phyloP scores from a whole-genome alignment of 2,888 invertebrate genomes.

The Drosophila hamatofila region DNA sequence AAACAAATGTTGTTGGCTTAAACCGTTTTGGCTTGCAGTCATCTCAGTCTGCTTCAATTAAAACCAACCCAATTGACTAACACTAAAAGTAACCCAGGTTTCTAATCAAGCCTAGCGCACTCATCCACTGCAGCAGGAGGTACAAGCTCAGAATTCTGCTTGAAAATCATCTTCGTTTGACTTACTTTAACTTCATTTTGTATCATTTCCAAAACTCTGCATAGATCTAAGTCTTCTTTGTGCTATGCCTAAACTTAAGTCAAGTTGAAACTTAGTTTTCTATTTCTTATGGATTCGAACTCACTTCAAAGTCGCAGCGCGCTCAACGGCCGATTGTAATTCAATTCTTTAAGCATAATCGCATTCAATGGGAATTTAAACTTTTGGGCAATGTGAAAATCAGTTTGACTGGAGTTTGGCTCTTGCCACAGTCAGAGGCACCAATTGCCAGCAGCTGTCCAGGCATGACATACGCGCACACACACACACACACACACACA shows the following conservation, averaged over 20 bases:
- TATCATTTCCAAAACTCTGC: background rate
- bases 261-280: background rate
- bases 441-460: slow-evolving; percentile 47
- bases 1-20: too few species aligned
- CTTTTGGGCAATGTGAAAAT: slow-evolving; percentile 35
- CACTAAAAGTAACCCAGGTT: too few species aligned
- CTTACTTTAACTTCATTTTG: background rate
- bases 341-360: slow-evolving; percentile 45
- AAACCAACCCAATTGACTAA: too few species aligned
- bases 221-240: background rate
- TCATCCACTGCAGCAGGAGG: too few species aligned
- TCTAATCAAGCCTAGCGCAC: too few species aligned
- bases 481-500: slow-evolving; percentile 4
- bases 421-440: slow-evolving; percentile 22
- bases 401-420: slow-evolving; percentile 28
- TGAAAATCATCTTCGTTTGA: too few species aligned
- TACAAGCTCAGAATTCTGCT: too few species aligned
- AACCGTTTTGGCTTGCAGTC: too few species aligned
- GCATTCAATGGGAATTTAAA: slow-evolving; percentile 36
- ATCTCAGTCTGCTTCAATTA: too few species aligned
- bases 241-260: background rate
- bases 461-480: slow-evolving; percentile 18
- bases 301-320: too few species aligned
- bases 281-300: background rate
- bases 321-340: slow-evolving; percentile 37